These are phyloP conservation scores for Drosophila nasuta DNA, from an alignment of 1,140 invertebrate genomes.

Conservation along the genomic window DNA sequence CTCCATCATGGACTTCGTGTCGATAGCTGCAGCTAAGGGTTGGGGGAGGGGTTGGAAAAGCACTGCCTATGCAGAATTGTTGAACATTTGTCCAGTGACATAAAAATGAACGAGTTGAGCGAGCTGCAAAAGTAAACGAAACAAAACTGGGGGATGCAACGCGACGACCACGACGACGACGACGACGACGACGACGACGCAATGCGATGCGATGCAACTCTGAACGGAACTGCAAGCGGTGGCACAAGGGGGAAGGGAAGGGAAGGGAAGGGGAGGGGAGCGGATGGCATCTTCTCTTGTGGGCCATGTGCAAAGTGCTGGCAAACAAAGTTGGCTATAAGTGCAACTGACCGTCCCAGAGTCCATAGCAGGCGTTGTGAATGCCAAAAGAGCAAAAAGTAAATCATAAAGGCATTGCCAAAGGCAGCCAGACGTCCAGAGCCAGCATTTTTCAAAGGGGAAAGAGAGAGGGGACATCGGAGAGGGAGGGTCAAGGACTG, in stretches of 20 bases:
- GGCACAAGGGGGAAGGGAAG: no score
- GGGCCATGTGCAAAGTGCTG: conserved; percentile 34
- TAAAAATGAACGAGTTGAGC: conserved; percentile 44
- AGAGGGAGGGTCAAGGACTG: background rate
- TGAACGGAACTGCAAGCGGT: background rate
- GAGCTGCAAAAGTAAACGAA: conserved; percentile 12
- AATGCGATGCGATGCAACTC: background rate
- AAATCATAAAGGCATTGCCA: conserved; percentile 69
- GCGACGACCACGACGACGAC: no score
- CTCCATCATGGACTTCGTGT: conserved; percentile 26
- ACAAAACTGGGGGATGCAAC: background rate
- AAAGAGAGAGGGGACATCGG: conserved; percentile 7
- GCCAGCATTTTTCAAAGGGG: conserved; percentile 10
- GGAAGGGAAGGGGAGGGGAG: background rate
- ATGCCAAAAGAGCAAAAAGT: conserved; percentile 57
- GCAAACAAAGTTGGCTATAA: conserved; percentile 46
- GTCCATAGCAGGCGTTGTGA: conserved; percentile 30
- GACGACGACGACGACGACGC: background rate
- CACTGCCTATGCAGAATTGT: conserved; percentile 41
- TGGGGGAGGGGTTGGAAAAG: conserved; percentile 12
- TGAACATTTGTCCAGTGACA: conserved; percentile 58
- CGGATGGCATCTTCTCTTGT: background rate
- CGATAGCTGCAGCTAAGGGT: background rate
- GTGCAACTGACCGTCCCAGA: conserved; percentile 34
- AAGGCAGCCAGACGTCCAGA: conserved; percentile 2